Percentiles rank a stretch among this genome's conserved stretches.
These are phyloP conservation scores for Halichoerus grypus DNA, from an alignment of 2,113 vertebrate species.

Conservation along the genomic window DNA sequence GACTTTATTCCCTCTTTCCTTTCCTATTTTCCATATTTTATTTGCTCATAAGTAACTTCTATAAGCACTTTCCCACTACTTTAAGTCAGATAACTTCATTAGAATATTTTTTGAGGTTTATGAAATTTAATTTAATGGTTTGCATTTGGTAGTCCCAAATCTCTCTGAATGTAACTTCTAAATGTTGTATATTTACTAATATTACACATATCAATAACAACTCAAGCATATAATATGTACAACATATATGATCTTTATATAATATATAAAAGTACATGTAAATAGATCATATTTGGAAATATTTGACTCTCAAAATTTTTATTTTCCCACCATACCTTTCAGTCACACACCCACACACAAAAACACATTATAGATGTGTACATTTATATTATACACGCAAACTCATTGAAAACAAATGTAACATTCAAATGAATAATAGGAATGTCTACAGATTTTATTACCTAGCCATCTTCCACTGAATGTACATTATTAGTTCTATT, in stretches of 20 bases:
- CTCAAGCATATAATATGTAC: neutral
- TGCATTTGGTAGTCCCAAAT: neutral
- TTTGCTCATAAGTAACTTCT: neutral
- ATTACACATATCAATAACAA: neutral
- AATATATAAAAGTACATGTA: neutral
- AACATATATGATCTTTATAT: neutral
- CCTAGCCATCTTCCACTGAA: neutral
- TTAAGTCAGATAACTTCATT: neutral
- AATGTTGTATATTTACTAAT: neutral
- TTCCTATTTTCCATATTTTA: neutral
- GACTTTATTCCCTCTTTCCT: neutral
- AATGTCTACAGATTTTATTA: neutral
- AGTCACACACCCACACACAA: neutral
- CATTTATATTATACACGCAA: neutral
- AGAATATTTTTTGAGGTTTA: neutral
- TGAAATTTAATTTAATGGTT: neutral
- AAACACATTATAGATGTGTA: neutral
- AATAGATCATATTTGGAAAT: neutral
- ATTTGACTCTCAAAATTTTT: neutral
- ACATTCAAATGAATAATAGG: neutral
- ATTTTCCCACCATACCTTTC: neutral
- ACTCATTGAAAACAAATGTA: slow-evolving; percentile 31
- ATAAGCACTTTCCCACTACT: neutral
- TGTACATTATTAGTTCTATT: neutral
- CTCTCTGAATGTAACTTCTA: neutral